Conservation (phyloP, 2,113 vertebrate genomes). For the Azemiops feae region DNA sequence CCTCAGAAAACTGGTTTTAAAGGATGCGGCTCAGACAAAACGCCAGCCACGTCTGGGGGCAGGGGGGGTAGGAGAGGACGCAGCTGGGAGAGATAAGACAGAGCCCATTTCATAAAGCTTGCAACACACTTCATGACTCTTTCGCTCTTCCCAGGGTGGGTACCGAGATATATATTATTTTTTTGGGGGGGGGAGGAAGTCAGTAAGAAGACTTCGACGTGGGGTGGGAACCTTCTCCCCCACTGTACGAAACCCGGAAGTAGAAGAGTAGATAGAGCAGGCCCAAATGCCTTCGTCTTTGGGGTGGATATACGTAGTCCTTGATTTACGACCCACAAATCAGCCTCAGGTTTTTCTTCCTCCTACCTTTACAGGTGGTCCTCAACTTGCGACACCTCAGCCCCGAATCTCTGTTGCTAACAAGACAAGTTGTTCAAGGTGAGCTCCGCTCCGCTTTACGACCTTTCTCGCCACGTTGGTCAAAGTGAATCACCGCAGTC, state of each 20-base stretch:
- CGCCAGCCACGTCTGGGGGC: conserved; percentile 28
- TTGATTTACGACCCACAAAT: no score
- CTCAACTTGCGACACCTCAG: no score
- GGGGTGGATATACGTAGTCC: no score
- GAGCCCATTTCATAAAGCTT: conserved; percentile 66
- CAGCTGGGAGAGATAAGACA: conserved; percentile 70
- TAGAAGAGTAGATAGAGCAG: no score
- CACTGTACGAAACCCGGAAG: not conserved
- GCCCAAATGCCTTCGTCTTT: no score
- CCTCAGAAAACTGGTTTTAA: conserved; percentile 72
- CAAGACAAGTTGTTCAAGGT: not conserved
- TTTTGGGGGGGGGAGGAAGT: not conserved
- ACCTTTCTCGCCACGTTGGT: no score
- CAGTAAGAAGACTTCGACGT: conserved; percentile 58
- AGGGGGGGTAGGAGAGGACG: conserved; percentile 9
- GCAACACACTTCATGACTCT: conserved; percentile 57
- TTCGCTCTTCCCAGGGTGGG: conserved; percentile 48
- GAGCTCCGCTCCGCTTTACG: not conserved
- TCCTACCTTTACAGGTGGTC: no score
- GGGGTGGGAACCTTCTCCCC: conserved; percentile 46
- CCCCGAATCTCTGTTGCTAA: not conserved
- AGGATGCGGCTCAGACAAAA: conserved; percentile 68
- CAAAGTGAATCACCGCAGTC: no score
- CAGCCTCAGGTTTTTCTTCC: no score
- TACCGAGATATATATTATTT: conserved; percentile 63